These are phyloP conservation scores for Drosophila mettleri DNA, from an alignment of 2,888 invertebrate species.

Conservation along the genomic window DNA sequence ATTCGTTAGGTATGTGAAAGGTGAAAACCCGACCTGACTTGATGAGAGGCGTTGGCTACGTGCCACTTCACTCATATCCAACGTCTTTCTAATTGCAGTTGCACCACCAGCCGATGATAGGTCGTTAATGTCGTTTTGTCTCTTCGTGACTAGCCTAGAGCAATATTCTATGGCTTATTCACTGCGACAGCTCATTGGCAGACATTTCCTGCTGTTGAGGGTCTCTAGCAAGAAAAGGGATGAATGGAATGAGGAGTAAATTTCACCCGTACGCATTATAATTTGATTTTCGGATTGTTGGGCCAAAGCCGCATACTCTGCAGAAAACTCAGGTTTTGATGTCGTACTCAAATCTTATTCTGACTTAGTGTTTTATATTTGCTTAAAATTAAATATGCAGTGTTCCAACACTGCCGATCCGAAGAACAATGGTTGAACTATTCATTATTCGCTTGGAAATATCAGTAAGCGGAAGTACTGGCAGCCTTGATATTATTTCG, in stretches of 20 bases:
- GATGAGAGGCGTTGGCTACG: slow-evolving; percentile 39
- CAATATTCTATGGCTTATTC: slow-evolving; percentile 16
- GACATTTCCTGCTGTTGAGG: slow-evolving; percentile 18
- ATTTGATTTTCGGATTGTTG: slow-evolving; percentile 55
- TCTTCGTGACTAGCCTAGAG: slow-evolving; percentile 56
- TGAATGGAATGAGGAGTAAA: slow-evolving; percentile 14
- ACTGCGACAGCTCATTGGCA: slow-evolving; percentile 41
- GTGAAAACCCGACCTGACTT: slow-evolving; percentile 1
- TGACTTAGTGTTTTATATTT: slow-evolving; percentile 44
- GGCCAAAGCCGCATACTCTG: slow-evolving; percentile 59
- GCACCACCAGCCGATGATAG: slow-evolving; percentile 52
- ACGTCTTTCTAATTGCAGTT: slow-evolving; percentile 13
- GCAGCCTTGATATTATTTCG: slow-evolving; percentile 7
- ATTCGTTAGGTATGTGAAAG: slow-evolving; percentile 53
- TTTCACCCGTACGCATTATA: slow-evolving; percentile 58
- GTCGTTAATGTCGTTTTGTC: slow-evolving; percentile 54
- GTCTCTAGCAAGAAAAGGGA: slow-evolving; percentile 25
- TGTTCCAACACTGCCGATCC: slow-evolving; percentile 3
- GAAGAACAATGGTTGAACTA: slow-evolving; percentile 14
- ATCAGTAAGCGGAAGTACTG: slow-evolving; percentile 30
- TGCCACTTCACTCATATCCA: slow-evolving; percentile 15
- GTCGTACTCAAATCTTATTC: slow-evolving; percentile 50
- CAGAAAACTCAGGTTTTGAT: slow-evolving; percentile 18
- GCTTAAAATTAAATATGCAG: slow-evolving; percentile 30
- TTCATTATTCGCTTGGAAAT: neutral